Evolutionary conservation across 2,888 invertebrate species (phyloP).

Genomic region (Prosapia bicincta): DNA sequence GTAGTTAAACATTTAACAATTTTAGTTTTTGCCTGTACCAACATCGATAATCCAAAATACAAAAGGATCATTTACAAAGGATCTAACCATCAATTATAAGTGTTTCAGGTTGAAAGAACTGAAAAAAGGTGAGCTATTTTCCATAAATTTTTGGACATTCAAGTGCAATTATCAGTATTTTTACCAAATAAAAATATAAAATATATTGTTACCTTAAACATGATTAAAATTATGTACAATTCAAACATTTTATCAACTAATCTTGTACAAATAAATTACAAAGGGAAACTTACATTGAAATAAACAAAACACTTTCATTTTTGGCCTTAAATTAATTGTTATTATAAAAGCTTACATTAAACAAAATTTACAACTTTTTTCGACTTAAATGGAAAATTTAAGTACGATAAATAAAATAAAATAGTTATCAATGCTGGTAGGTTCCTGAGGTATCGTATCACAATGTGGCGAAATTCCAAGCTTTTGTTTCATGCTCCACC

Average conservation of each 20-base stretch:
- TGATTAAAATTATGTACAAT: neutral
- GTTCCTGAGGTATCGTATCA: neutral
- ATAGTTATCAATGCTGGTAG: neutral
- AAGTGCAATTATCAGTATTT: neutral
- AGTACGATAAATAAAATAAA: neutral
- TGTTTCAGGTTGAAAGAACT: neutral
- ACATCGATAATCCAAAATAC: neutral
- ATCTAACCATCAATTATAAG: neutral
- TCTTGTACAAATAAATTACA: neutral
- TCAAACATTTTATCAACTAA: neutral
- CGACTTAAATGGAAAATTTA: conserved; percentile 2
- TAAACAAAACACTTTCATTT: neutral
- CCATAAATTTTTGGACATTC: neutral
- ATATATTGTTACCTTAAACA: neutral
- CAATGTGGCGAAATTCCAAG: neutral
- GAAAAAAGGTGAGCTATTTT: neutral
- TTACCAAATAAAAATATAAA: neutral
- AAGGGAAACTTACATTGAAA: neutral
- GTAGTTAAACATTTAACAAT: neutral
- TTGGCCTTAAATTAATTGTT: neutral
- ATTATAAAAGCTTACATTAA: neutral
- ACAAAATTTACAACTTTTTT: neutral
- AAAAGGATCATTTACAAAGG: neutral
- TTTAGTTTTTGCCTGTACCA: neutral
- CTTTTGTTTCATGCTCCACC: neutral